Percentiles rank a stretch among this genome's conserved stretches.
Conservation (phyloP, 2,888 invertebrate genomes). For the Rotaria socialis region DNA sequence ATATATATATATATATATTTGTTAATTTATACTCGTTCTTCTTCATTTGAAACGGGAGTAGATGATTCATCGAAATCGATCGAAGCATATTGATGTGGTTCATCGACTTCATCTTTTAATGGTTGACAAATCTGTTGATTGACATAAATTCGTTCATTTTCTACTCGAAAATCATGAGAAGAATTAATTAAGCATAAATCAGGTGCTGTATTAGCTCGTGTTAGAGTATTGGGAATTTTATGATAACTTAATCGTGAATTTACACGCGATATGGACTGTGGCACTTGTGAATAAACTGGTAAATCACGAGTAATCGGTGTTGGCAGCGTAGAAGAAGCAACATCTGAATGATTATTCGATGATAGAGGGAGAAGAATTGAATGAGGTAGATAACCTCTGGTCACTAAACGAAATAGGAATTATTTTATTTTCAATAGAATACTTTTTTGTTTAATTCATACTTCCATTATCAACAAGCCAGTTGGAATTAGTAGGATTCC, state of each 20-base stretch:
- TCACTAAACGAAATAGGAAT: background rate
- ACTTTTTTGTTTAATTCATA: background rate
- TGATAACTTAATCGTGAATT: background rate
- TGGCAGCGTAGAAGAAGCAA: background rate
- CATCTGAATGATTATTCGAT: background rate
- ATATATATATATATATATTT: background rate
- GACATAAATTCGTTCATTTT: background rate
- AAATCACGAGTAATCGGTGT: background rate
- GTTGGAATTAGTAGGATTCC: background rate
- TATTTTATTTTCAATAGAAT: background rate
- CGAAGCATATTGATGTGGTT: background rate
- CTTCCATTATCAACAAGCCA: slow-evolving; percentile 44
- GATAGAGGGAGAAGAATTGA: background rate
- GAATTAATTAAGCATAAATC: slow-evolving; percentile 6
- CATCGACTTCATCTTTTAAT: background rate
- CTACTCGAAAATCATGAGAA: background rate
- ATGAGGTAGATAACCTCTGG: background rate
- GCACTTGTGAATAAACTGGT: background rate
- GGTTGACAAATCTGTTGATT: background rate
- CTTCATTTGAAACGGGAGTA: background rate
- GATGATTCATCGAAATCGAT: background rate
- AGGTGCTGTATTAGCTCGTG: background rate
- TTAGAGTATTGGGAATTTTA: background rate
- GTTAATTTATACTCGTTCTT: background rate
- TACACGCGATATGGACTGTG: background rate